Base-by-base conservation (phyloP, 2,113 vertebrate species). In the Laticauda laticaudata region DNA sequence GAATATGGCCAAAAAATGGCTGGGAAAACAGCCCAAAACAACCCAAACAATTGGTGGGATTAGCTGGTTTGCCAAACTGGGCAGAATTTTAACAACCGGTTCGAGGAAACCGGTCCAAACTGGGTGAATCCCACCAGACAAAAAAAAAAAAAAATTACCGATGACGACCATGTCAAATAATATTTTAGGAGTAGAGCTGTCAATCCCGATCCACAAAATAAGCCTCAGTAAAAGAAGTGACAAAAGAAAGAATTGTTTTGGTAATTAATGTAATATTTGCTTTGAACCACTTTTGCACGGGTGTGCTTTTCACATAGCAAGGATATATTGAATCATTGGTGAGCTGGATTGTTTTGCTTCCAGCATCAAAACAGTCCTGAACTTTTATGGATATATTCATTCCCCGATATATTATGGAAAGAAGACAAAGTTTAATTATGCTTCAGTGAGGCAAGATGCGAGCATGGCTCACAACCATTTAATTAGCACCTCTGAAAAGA, bases 391-490 rank as follows among this genome's bases (percentile, higher is more conserved):
- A 97, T 93, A 97, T 92, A 95, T 95, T 94, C 39, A 39, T 85
- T 96, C 95, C 95, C 92, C 95, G 91, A 96, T 91, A 91, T 94
- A 92, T 95, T 94, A 94, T 94, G 88, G 95, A 94, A 93, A 45
- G 93, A 93, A 95, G 53, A 89, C 4, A 87, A 97, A 94, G 92
- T 96, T 97, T 98, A 97, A 97, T 98, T 98, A 97, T 94, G 95
- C 97, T 98, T 97, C 97, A 96, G 90, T 88, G 94, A 97, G 94
- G 96, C 94, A 95, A 94, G 18, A 95, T 92, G 93, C 94, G 94
- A 96, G 96, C 95, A 97, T 95, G 96, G 97, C 97, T 97, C 97
- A 97, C 97, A 98, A 97, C 96, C 97, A 98, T 97, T 97, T 98
- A 98, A 98, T 98, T 98, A 98, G 96, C 96, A 96, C 93, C 96